Percentiles rank a stretch among this genome's conserved stretches.
These are phyloP conservation scores for Drosophila borborema DNA, from an alignment of 2,888 invertebrate species.

Conservation along the genomic window DNA sequence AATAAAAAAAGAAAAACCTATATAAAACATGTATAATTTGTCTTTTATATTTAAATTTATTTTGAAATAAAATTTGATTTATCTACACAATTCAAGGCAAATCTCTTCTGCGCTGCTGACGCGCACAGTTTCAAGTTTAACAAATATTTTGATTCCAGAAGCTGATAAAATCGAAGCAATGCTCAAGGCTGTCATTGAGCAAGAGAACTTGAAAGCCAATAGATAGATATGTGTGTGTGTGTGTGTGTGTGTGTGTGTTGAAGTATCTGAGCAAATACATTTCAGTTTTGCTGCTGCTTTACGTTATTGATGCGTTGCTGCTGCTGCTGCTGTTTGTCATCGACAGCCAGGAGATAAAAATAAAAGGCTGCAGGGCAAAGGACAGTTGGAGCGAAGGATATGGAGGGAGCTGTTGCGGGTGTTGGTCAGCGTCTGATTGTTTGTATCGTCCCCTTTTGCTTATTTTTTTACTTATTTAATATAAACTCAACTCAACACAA, in stretches of 20 bases:
- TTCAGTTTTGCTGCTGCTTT: constrained; percentile 34
- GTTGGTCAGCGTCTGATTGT: constrained; percentile 55
- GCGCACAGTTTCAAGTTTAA: constrained; percentile 19
- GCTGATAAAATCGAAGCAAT: constrained; percentile 22
- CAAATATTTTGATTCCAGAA: constrained; percentile 26
- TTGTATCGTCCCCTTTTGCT: constrained; percentile 31
- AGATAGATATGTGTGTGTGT: neutral
- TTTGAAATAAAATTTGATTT: neutral
- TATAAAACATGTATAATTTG: neutral
- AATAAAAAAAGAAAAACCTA: neutral
- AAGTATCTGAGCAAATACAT: constrained; percentile 44
- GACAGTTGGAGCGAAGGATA: too few species aligned
- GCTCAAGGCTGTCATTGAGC: constrained; percentile 31
- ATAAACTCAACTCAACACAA: constrained; percentile 70
- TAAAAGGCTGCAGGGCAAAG: constrained; percentile 47
- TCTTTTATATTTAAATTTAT: neutral
- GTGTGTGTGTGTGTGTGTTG: constrained; percentile 21
- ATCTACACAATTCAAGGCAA: neutral
- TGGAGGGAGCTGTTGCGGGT: constrained; percentile 1
- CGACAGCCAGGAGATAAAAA: constrained; percentile 62
- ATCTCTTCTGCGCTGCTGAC: neutral
- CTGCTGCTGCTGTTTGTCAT: constrained; percentile 59
- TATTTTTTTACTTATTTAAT: constrained; percentile 72
- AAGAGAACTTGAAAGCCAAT: constrained; percentile 23
- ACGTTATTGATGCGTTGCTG: constrained; percentile 58